Evolutionary conservation across 2,113 vertebrate species (phyloP).

Genomic region (Dendrocopos noguchii): DNA sequence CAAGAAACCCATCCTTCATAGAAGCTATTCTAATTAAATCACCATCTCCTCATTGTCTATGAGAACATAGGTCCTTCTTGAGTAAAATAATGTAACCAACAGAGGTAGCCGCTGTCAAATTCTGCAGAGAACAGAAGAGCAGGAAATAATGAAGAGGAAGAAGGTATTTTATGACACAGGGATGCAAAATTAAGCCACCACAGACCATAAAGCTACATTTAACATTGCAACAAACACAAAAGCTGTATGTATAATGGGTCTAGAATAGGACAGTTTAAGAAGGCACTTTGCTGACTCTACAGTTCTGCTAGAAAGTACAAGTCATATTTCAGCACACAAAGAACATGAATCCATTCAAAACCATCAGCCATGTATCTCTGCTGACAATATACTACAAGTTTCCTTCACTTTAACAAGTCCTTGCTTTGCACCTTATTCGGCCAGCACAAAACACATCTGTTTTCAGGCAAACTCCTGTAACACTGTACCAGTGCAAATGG

Average conservation of each 20-base stretch:
- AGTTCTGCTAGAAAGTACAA: background rate
- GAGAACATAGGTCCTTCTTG: background rate
- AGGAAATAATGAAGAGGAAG: constrained; percentile 9
- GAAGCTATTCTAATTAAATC: background rate
- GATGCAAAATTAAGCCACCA: background rate
- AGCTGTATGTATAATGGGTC: background rate
- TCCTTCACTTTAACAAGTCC: background rate
- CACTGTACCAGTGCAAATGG: background rate
- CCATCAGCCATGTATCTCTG: background rate
- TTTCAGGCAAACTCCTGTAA: background rate
- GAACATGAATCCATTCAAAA: background rate
- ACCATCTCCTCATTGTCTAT: background rate
- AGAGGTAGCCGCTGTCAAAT: background rate
- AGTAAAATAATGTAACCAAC: background rate
- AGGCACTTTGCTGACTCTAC: background rate
- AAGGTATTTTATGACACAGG: background rate
- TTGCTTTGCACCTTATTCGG: background rate
- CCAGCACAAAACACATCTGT: background rate
- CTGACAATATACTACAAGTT: background rate
- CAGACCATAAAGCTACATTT: constrained; percentile 10
- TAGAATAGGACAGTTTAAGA: background rate
- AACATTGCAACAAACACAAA: background rate
- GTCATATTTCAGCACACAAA: background rate
- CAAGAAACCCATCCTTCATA: background rate
- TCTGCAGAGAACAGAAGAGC: background rate